phyloP scores from a whole-genome alignment of 2,797 vertebrate species.

The Pterois miles region DNA sequence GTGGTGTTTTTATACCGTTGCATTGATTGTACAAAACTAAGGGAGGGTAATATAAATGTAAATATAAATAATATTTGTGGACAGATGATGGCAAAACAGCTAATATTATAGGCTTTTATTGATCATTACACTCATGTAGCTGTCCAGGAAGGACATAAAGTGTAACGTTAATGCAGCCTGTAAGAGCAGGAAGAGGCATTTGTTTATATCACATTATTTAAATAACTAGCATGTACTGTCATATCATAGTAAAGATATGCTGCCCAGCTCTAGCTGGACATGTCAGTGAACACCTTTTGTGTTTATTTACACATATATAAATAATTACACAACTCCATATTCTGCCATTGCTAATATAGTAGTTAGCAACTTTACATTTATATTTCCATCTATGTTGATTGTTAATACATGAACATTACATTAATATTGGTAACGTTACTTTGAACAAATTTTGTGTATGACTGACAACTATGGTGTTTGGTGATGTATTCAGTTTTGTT shows the following conservation, averaged over 20 bases:
- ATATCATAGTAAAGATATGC: not conserved
- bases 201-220: not conserved
- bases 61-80: too few species aligned
- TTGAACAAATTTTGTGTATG: not conserved
- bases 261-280: not conserved
- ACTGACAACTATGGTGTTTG: not conserved
- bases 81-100: not conserved
- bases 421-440: not conserved
- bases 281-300: too few species aligned
- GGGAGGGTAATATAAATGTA: too few species aligned
- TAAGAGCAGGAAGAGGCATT: too few species aligned
- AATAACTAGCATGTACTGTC: not conserved
- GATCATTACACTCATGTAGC: too few species aligned
- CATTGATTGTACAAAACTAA: too few species aligned
- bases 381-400: too few species aligned
- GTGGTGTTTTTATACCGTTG: too few species aligned
- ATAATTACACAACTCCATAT: not conserved
- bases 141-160: not conserved
- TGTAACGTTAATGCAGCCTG: not conserved
- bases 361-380: too few species aligned
- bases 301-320: not conserved
- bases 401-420: too few species aligned
- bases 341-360: not conserved
- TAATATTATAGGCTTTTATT: too few species aligned
- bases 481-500: too few species aligned